Conservation (phyloP, 2,888 invertebrate species). For the Melinopterus prodromus region DNA sequence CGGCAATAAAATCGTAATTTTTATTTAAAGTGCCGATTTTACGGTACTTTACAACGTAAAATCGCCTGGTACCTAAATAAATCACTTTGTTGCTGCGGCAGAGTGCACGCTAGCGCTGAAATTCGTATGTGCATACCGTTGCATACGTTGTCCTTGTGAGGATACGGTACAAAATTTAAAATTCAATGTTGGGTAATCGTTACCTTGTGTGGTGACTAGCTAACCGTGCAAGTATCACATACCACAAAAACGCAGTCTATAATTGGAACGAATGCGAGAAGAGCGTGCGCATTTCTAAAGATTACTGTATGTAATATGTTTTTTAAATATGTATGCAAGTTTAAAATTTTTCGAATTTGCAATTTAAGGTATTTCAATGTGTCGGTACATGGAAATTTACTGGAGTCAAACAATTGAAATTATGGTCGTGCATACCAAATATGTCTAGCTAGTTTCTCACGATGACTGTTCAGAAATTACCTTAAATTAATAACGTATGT, state of each 20-base stretch:
- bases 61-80: background rate
- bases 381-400: background rate
- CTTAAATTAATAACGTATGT: background rate
- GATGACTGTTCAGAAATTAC: background rate
- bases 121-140: background rate
- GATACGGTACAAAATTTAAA: background rate
- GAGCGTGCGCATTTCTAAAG: background rate
- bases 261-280: background rate
- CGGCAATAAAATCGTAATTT: background rate
- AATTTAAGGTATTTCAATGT: background rate
- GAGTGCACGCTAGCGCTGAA: background rate
- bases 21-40: background rate
- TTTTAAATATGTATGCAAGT: background rate
- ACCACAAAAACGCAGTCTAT: background rate
- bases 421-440: background rate
- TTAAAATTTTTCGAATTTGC: background rate
- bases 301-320: background rate
- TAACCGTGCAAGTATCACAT: background rate
- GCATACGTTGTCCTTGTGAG: background rate
- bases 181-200: background rate
- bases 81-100: background rate
- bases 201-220: background rate
- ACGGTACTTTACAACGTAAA: constrained; percentile 4
- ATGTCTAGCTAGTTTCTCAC: background rate
- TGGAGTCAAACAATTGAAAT: background rate